These are phyloP conservation scores for Aythya baeri DNA, from an alignment of 2,113 vertebrate genomes.

Conservation along the genomic window DNA sequence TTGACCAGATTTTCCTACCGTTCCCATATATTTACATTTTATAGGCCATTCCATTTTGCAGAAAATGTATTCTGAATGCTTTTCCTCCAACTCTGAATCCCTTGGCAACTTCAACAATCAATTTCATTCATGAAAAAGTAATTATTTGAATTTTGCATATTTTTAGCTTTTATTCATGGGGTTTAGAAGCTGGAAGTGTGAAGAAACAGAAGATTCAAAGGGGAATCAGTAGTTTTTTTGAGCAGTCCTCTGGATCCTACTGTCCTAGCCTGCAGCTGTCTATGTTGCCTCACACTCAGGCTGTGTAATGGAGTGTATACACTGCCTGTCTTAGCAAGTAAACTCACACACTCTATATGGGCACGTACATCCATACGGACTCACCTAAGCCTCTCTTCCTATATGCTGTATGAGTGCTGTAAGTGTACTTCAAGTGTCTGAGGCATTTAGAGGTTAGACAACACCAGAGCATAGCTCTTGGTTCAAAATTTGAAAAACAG, in stretches of 20 bases:
- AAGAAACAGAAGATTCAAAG: not conserved
- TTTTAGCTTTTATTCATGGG: conserved; percentile 21
- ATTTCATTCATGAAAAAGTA: conserved; percentile 15
- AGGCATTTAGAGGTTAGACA: not conserved
- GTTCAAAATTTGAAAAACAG: not conserved
- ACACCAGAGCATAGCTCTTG: not conserved
- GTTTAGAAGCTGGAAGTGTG: not conserved
- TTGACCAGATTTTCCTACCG: not conserved
- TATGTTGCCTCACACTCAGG: not conserved
- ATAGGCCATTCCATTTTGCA: not conserved
- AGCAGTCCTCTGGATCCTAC: not conserved
- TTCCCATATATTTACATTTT: not conserved
- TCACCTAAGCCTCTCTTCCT: not conserved
- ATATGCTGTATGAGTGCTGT: not conserved
- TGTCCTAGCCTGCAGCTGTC: not conserved
- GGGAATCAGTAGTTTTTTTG: not conserved
- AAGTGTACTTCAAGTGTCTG: not conserved
- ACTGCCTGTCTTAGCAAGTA: not conserved
- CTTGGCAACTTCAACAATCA: not conserved
- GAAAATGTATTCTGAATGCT: conserved; percentile 2
- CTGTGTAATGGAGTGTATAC: not conserved
- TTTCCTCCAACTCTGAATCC: conserved; percentile 7
- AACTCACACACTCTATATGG: accelerated
- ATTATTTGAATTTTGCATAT: conserved; percentile 9
- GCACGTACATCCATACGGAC: not conserved